Base-by-base conservation (phyloP, 1,140 invertebrate species). In the Nasonia vitripennis region DNA sequence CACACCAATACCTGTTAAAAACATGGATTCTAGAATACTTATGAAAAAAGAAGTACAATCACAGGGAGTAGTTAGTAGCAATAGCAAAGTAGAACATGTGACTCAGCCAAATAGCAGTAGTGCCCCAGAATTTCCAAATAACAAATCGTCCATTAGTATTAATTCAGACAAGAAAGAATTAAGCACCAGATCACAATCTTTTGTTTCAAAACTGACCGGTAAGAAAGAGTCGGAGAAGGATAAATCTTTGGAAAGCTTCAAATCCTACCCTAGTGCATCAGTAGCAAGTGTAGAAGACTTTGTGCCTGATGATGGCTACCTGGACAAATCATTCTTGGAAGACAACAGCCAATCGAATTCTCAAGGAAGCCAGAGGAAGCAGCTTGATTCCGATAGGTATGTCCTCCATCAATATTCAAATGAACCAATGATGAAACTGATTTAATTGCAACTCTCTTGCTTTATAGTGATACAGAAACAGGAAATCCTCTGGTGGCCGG, bases 401-500 rank as follows among this genome's bases (percentile, higher is more conserved):
- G 31, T 78, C 37, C 2, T 55, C 55, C 9, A 62, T 14, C 20
- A n/a, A 62, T 20, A n/a, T n/a, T 62, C 55, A 17, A n/a, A 62
- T 62, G 7, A 1, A 7, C 55, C 10, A 45, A 62, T n/a, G 0
- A 62, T n/a, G 17, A 62, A 5, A 5, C 55, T 1, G 17, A n/a
- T 20, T 62, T 62, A 20, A 7, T 62, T 62, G 17, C 4, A 62
- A 78, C 74, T 78, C 48, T 41, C 83, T 73, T 55, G 68, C 41
- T 81, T 94, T 94, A 87, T 86, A 97, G 96, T 91, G 97, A 97
- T 87, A 96, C 96, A 17, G 97, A 97, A 85, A 95, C 94, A 87
- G 95, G 94, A 11, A 98, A 98, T 95, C 98, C 98, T 41, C 94
- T 98, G 90, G 98, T 99, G 0, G 96, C 96, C 31, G 96, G 96